A percentile compares a stretch with the other conserved stretches of the same genome.
Evolutionary conservation across 92 coral and sea anemone species (phyloP).

Genomic region (Palythoa grandis): DNA sequence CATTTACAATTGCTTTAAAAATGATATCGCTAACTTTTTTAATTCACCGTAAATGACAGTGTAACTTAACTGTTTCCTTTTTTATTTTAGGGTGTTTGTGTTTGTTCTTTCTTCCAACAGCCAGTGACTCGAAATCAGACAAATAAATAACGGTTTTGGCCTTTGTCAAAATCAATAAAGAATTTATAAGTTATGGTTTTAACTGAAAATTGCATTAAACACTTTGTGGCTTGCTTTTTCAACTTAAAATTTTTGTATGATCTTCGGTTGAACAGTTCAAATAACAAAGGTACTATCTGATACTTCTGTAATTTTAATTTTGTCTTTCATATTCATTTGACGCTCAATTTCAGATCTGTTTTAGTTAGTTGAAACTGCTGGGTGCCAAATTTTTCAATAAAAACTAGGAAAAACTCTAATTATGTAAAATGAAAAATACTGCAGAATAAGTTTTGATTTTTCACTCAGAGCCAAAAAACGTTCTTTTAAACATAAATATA

Average conservation of each 20-base stretch:
- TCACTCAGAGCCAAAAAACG: neutral
- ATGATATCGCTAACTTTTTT: no score
- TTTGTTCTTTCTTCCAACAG: neutral
- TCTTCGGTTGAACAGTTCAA: no score
- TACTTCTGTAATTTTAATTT: neutral
- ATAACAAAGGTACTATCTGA: no score
- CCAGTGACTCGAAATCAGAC: conserved; percentile 6
- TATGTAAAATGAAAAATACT: neutral
- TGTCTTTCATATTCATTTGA: no score
- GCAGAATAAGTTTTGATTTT: neutral
- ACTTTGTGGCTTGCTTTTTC: no score
- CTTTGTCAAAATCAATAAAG: conserved; percentile 13
- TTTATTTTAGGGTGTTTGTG: neutral
- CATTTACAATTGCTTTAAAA: neutral
- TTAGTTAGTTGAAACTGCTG: neutral
- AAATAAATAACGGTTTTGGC: conserved; percentile 6
- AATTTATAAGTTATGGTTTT: neutral
- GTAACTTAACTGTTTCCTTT: neutral
- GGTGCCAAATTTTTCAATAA: neutral
- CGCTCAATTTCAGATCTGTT: neutral
- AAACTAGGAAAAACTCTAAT: neutral
- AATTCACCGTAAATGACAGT: no score
- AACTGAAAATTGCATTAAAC: neutral
- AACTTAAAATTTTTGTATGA: no score
- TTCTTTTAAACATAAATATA: neutral